Evolutionary conservation across 2,888 invertebrate genomes (phyloP).

Genomic region (Epiblema foenella): DNA sequence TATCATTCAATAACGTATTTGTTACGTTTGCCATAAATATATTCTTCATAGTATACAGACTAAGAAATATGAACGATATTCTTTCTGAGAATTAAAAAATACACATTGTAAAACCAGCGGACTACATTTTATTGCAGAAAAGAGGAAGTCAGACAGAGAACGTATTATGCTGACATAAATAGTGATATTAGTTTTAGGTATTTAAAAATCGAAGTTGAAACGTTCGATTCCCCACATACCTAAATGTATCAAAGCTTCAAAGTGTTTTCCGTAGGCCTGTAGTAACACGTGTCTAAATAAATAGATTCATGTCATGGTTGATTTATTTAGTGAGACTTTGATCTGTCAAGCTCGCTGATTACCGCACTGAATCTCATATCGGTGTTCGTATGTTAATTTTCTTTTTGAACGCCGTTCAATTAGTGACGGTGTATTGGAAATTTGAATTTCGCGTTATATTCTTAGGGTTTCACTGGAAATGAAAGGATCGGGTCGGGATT

Average conservation of each 20-base stretch:
- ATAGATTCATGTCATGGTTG: conserved; percentile 27
- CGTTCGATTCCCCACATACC: background rate
- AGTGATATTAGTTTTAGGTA: too few relatives aligned
- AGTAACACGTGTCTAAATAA: conserved; percentile 16
- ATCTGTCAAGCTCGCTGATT: conserved; percentile 32
- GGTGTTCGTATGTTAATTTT: conserved; percentile 44
- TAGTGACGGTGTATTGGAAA: conserved; percentile 42
- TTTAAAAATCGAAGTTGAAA: too few relatives aligned
- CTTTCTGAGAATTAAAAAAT: background rate
- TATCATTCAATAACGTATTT: too few relatives aligned
- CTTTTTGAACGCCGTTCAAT: conserved; percentile 41
- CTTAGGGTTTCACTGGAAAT: conserved; percentile 21
- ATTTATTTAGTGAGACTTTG: conserved; percentile 39
- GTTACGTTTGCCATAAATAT: too few relatives aligned
- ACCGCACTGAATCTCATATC: conserved; percentile 28
- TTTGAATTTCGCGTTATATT: conserved; percentile 27
- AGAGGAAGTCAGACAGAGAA: too few relatives aligned
- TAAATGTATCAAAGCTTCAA: background rate
- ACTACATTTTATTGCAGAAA: too few relatives aligned
- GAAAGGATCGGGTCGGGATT: conserved; percentile 10
- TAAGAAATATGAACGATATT: too few relatives aligned
- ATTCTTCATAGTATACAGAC: too few relatives aligned
- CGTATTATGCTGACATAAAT: too few relatives aligned
- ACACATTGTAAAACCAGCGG: too few relatives aligned
- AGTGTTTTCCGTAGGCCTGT: background rate